phyloP scores from a whole-genome alignment of 1,140 invertebrate genomes.

The Euwallacea fornicatus region DNA sequence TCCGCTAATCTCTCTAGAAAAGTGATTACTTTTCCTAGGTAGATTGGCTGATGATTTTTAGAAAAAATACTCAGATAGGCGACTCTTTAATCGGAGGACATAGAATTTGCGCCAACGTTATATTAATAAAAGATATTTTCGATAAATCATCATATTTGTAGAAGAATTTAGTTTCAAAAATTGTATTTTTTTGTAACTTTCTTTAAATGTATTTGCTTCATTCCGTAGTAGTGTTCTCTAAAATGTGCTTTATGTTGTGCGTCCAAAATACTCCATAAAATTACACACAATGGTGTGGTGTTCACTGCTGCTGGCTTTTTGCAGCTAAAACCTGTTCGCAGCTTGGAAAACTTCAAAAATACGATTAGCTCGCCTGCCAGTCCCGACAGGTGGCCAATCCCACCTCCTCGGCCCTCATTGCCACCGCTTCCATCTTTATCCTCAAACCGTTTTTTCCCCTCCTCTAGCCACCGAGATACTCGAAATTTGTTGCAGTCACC shows the following conservation, averaged over 20 bases:
- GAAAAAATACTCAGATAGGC: no score
- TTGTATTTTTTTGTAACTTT: no score
- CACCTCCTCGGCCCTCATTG: conserved; percentile 38
- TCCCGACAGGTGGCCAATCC: conserved; percentile 51
- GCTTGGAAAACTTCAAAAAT: conserved; percentile 62
- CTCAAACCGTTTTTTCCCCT: conserved; percentile 41
- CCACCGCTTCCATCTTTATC: conserved; percentile 38
- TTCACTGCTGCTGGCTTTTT: conserved; percentile 33
- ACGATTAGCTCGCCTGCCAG: conserved; percentile 50
- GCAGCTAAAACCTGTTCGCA: conserved; percentile 64
- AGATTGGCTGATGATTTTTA: background rate
- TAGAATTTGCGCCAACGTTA: no score
- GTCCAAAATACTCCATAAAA: background rate
- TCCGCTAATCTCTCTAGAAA: no score
- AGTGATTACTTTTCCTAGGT: background rate
- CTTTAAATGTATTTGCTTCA: no score
- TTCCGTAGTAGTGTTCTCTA: no score
- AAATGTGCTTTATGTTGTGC: background rate
- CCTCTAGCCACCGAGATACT: conserved; percentile 42
- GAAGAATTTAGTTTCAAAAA: no score
- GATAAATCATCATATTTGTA: no score
- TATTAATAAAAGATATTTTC: no score
- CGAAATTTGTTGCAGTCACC: conserved; percentile 49
- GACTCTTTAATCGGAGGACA: no score
- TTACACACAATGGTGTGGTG: background rate